phyloP scores from a whole-genome alignment of 2,797 vertebrate species.

The Sphenodon punctatus region DNA sequence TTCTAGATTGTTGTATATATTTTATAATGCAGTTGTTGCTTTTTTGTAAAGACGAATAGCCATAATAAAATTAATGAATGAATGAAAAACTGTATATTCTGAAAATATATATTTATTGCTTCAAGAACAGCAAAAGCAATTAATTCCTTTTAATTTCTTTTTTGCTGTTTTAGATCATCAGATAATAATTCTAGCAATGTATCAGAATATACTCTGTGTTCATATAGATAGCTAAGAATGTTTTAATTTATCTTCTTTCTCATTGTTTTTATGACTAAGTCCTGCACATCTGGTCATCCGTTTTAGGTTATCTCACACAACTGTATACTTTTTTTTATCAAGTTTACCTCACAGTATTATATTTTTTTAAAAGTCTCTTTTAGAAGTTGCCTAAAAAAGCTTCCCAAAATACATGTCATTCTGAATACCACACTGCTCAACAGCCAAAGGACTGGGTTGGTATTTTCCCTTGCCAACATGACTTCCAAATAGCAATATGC shows the following conservation, averaged over 20 bases:
- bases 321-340: not conserved
- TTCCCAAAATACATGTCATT: constrained; percentile 3
- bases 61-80: too few species aligned
- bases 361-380: not conserved
- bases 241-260: not conserved
- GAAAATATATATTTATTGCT: not conserved
- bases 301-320: not conserved
- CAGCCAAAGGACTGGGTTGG: not conserved
- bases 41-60: too few species aligned
- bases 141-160: not conserved
- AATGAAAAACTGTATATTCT: not conserved
- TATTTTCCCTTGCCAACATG: not conserved
- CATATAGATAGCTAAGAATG: not conserved
- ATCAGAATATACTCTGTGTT: not conserved
- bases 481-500: not conserved
- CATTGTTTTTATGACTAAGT: not conserved
- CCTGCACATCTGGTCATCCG: not conserved
- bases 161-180: too few species aligned
- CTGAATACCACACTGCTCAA: not conserved
- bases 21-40: too few species aligned
- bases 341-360: not conserved
- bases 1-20: too few species aligned
- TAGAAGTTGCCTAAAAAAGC: not conserved
- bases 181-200: not conserved
- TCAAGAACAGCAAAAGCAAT: not conserved